Conservation (phyloP, 2,888 invertebrate species). For the Crossocerus cetratus region DNA sequence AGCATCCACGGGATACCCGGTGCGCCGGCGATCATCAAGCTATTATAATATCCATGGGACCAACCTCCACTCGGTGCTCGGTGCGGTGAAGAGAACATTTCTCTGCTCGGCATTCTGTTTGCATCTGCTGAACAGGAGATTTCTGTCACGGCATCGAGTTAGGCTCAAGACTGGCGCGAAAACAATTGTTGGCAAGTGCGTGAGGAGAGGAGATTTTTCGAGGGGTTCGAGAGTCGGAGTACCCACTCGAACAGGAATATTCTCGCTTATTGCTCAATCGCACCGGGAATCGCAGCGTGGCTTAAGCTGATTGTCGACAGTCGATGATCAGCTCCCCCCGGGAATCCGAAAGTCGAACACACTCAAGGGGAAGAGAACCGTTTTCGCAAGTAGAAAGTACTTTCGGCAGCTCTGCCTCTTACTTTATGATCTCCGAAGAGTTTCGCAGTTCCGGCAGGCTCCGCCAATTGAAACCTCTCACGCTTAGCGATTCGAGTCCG, state of each 20-base stretch:
- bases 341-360: constrained; percentile 20
- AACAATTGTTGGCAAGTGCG: constrained; percentile 67
- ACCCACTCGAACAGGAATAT: constrained; percentile 54
- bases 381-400: constrained; percentile 1
- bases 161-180: constrained; percentile 59
- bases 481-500: too few relatives aligned
- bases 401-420: neutral
- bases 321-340: constrained; percentile 44
- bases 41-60: too few relatives aligned
- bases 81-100: too few relatives aligned
- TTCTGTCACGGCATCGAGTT: constrained; percentile 7
- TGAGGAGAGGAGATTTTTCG: constrained; percentile 56
- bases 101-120: too few relatives aligned
- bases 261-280: constrained; percentile 36
- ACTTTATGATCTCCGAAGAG: neutral
- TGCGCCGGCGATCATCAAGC: neutral
- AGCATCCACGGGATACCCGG: neutral
- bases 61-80: too few relatives aligned
- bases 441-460: neutral
- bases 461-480: too few relatives aligned
- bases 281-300: constrained; percentile 35
- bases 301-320: constrained; percentile 45
- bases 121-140: too few relatives aligned
- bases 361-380: neutral
- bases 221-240: constrained; percentile 20